These are phyloP conservation scores for Phyllostomus hastatus DNA, from an alignment of 2,113 vertebrate genomes.

Conservation along the genomic window DNA sequence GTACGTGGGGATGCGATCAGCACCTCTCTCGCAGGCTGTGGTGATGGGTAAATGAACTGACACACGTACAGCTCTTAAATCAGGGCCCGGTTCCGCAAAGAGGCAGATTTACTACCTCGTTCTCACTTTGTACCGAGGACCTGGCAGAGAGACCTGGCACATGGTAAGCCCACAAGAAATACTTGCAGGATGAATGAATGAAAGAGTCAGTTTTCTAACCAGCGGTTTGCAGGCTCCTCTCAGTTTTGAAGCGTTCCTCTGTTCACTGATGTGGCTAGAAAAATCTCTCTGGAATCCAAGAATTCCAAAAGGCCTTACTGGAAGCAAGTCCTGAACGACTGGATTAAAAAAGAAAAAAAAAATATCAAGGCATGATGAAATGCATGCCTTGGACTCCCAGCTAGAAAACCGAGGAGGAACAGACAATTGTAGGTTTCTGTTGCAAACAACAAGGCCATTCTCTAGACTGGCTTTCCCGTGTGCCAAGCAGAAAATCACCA, in stretches of 20 bases:
- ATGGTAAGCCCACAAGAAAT: neutral
- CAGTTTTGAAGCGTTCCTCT: constrained; percentile 25
- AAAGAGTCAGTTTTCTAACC: constrained; percentile 23
- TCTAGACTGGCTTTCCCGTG: neutral
- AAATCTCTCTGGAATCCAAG: constrained; percentile 51
- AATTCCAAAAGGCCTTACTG: constrained; percentile 49
- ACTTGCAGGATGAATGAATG: constrained; percentile 19
- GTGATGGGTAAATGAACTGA: neutral
- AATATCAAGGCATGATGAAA: constrained; percentile 28
- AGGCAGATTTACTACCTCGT: neutral
- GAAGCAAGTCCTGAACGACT: constrained; percentile 19
- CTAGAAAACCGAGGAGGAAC: constrained; percentile 26
- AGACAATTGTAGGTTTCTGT: neutral
- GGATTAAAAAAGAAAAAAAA: neutral
- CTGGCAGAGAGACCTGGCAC: neutral
- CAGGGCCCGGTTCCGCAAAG: neutral
- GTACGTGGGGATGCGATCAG: neutral
- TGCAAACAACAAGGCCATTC: constrained; percentile 14
- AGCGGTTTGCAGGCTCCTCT: constrained; percentile 2
- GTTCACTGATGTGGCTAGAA: constrained; percentile 39
- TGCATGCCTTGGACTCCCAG: neutral
- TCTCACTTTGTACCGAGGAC: neutral
- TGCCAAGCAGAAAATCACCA: neutral
- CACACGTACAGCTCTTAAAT: neutral
- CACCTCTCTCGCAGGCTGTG: neutral